These are phyloP conservation scores for Polyergus mexicanus DNA, from an alignment of 1,140 invertebrate species.

Conservation along the genomic window DNA sequence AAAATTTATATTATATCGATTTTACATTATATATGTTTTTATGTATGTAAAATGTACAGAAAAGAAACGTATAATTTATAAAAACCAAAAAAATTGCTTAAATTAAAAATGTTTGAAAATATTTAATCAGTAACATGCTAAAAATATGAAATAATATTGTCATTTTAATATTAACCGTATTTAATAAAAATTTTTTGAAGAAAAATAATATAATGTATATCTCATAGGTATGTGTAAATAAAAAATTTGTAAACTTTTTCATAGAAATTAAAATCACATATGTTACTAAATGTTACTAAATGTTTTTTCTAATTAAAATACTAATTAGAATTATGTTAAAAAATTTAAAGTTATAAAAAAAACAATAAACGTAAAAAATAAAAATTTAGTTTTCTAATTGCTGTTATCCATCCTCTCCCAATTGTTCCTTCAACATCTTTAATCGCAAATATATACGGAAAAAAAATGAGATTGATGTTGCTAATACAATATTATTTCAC, in stretches of 20 bases:
- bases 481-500: slow-evolving; percentile 51
- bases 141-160: background rate
- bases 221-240: background rate
- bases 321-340: background rate
- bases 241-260: background rate
- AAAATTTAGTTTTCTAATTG: background rate
- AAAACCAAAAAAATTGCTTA: background rate
- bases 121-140: background rate
- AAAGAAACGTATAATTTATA: background rate
- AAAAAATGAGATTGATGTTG: slow-evolving; percentile 27
- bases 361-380: background rate
- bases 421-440: slow-evolving; percentile 11
- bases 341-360: background rate
- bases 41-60: background rate
- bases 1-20: too few species aligned
- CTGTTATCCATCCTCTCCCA: background rate
- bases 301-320: background rate
- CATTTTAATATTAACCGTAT: background rate
- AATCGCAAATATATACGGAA: background rate
- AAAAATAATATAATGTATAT: background rate
- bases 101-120: background rate
- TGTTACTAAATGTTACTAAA: background rate
- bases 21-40: background rate
- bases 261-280: background rate
- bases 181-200: background rate